A percentile compares a stretch with the other conserved stretches of the same genome.
Conservation (phyloP, 30 jellyfish, hydroid and myxozoan species). For the Hydractinia echinata region DNA sequence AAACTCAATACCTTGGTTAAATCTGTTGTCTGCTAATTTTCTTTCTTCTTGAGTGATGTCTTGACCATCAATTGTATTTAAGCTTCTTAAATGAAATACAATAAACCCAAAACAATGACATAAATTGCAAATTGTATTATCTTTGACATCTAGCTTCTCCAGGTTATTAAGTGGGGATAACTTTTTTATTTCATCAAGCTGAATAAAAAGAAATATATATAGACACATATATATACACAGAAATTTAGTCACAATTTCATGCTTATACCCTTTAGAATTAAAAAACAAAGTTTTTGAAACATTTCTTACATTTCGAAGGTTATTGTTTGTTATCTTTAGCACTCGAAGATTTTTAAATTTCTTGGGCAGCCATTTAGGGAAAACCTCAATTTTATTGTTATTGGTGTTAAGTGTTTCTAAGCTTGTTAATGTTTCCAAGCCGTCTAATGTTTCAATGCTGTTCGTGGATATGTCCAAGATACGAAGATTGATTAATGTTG, state of each 20-base stretch:
- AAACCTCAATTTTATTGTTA: constrained; percentile 37
- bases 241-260: neutral
- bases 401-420: constrained; percentile 40
- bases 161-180: constrained; percentile 45
- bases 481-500: constrained; percentile 37
- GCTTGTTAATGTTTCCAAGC: constrained; percentile 40
- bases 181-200: constrained; percentile 56
- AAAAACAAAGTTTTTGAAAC: neutral
- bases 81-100: constrained; percentile 40
- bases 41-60: constrained; percentile 40
- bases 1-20: constrained; percentile 45
- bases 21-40: constrained; percentile 50
- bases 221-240: neutral
- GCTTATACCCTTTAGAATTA: neutral
- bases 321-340: constrained; percentile 47
- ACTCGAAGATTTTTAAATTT: constrained; percentile 43
- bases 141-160: constrained; percentile 36
- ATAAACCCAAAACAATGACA: constrained; percentile 33
- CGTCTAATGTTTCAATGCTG: constrained; percentile 43
- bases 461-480: constrained; percentile 52
- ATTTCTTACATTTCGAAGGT: constrained; percentile 33
- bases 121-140: constrained; percentile 49
- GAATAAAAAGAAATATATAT: neutral
- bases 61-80: constrained; percentile 41
- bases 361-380: constrained; percentile 61